Evolutionary conservation across 1,140 invertebrate genomes (phyloP).

Genomic region (Delia radicum): DNA sequence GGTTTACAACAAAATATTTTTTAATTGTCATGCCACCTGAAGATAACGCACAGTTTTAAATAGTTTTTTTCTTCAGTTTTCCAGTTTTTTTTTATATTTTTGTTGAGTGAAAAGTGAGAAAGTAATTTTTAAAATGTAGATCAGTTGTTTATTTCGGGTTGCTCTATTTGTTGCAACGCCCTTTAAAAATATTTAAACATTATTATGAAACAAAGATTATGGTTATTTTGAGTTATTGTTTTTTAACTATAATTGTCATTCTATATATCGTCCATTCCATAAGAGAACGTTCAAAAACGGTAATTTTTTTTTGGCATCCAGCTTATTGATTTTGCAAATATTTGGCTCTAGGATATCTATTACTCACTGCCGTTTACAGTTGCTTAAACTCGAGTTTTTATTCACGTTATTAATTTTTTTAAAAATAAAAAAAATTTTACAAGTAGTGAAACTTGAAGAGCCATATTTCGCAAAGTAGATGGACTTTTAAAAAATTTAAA

Average conservation of each 20-base stretch:
- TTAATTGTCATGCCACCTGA: conserved; percentile 3
- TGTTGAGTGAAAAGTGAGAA: neutral
- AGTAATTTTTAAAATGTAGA: neutral
- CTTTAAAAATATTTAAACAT: neutral
- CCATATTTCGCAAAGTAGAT: no score
- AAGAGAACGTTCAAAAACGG: no score
- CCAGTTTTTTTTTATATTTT: no score
- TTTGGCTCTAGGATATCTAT: no score
- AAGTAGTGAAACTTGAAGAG: no score
- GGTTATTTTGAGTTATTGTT: neutral
- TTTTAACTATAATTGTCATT: conserved; percentile 1
- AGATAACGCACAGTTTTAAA: neutral
- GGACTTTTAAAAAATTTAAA: no score
- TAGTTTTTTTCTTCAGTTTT: neutral
- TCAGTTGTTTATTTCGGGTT: neutral
- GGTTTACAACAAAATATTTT: neutral
- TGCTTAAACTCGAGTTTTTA: no score
- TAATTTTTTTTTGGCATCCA: neutral
- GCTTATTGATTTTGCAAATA: no score
- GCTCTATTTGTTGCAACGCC: neutral
- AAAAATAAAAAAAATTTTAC: no score
- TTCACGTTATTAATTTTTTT: no score
- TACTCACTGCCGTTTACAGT: no score
- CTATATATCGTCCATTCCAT: no score
- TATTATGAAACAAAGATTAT: neutral